Evolutionary conservation across 1,140 invertebrate genomes (phyloP).

Genomic region (Pygmarrhopalites habei): DNA sequence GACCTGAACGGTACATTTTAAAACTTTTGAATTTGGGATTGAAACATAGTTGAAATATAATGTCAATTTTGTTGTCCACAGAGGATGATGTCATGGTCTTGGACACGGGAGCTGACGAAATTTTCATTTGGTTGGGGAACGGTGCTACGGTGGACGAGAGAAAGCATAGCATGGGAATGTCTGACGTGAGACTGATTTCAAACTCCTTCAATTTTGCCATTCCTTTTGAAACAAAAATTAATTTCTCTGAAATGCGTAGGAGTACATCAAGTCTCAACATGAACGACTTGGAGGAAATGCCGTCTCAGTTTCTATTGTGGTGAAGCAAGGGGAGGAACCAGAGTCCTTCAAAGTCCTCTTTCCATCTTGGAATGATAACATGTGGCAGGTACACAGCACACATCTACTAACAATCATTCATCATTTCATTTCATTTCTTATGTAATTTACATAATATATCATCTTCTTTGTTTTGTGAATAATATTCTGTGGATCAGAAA

Average conservation of each 20-base stretch:
- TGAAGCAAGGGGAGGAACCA: constrained; percentile 62
- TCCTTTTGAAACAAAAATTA: too few relatives aligned
- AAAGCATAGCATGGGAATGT: constrained; percentile 50
- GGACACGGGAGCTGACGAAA: constrained; percentile 59
- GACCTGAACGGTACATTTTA: too few relatives aligned
- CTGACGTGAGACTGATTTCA: constrained; percentile 49
- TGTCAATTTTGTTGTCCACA: too few relatives aligned
- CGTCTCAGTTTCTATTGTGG: constrained; percentile 50
- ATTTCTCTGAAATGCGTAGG: constrained; percentile 46
- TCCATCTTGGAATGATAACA: constrained; percentile 56
- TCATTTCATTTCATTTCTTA: too few relatives aligned
- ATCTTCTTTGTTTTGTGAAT: too few relatives aligned
- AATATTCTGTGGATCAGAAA: too few relatives aligned
- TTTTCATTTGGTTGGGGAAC: constrained; percentile 68
- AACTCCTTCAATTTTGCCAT: too few relatives aligned
- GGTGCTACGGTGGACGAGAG: constrained; percentile 62
- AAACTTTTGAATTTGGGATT: neutral
- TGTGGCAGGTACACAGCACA: constrained; percentile 61
- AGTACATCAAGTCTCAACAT: constrained; percentile 52
- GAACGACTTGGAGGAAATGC: constrained; percentile 51
- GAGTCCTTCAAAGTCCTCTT: constrained; percentile 60
- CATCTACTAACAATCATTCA: too few relatives aligned
- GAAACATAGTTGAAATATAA: neutral
- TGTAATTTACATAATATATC: too few relatives aligned
- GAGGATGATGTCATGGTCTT: constrained; percentile 67